Percentiles rank a stretch among this genome's conserved stretches.
Evolutionary conservation across 2,113 vertebrate species (phyloP).

Genomic region (Cyprinus carpio): DNA sequence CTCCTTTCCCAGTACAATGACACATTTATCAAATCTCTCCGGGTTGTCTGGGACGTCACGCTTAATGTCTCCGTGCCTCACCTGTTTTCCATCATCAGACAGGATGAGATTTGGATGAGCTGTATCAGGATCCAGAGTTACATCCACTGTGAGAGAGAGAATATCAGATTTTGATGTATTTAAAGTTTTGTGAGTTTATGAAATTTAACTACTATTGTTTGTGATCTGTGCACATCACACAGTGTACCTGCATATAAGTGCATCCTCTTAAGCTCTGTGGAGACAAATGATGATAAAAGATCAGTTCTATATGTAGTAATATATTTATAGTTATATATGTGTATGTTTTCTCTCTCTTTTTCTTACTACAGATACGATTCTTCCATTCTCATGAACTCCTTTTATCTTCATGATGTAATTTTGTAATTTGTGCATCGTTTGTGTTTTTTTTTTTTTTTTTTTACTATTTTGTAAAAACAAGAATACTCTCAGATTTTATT

Average conservation of each 20-base stretch:
- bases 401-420: no score
- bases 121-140: neutral
- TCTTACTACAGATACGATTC: no score
- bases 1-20: neutral
- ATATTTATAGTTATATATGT: no score
- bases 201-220: neutral
- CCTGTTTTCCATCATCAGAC: conserved; percentile 5
- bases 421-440: no score
- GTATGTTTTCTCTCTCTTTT: no score
- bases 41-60: neutral
- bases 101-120: neutral
- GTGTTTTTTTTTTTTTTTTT: no score
- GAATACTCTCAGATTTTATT: no score
- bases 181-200: neutral
- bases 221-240: neutral
- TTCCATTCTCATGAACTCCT: no score
- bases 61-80: neutral
- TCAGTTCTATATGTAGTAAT: no score
- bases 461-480: no score
- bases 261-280: neutral
- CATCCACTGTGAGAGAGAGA: neutral
- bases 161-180: neutral
- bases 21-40: neutral
- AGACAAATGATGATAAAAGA: neutral
- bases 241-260: neutral